A percentile compares a stretch with the other conserved stretches of the same genome.
Conservation (phyloP, 2,888 invertebrate species). For the Apodemia mormo region DNA sequence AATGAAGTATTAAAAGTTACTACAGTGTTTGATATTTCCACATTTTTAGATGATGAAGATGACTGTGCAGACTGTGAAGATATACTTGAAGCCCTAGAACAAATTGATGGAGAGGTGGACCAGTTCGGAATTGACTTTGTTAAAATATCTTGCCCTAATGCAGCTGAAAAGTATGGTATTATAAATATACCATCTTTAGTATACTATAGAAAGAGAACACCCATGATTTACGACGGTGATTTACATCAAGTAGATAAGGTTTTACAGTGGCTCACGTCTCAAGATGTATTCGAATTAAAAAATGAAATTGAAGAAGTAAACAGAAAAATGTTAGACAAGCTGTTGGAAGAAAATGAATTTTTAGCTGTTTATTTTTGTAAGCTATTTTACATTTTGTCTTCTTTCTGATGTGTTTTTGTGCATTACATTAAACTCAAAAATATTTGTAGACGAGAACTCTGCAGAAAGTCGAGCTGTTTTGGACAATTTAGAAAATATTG, state of each 20-base stretch:
- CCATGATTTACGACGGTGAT: conserved; percentile 94
- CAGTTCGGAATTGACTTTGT: conserved; percentile 97
- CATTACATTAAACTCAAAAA: conserved; percentile 29
- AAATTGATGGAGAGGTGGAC: conserved; percentile 97
- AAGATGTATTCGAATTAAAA: conserved; percentile 96
- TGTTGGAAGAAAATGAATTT: conserved; percentile 96
- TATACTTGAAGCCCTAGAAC: conserved; percentile 93
- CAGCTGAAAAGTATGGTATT: conserved; percentile 91
- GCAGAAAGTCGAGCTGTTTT: conserved; percentile 91
- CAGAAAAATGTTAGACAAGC: conserved; percentile 96
- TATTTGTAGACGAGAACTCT: conserved; percentile 87
- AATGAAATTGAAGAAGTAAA: conserved; percentile 99
- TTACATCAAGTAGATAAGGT: conserved; percentile 92
- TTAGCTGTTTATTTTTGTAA: conserved; percentile 97
- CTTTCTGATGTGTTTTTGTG: background rate
- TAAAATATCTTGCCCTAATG: conserved; percentile 91
- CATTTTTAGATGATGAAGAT: conserved; percentile 86
- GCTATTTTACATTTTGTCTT: conserved; percentile 51
- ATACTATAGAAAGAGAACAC: conserved; percentile 91
- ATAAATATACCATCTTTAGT: conserved; percentile 92
- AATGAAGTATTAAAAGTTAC: background rate
- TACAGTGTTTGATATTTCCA: background rate
- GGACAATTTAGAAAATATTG: conserved; percentile 94
- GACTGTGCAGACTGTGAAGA: conserved; percentile 96
- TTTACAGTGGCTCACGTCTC: conserved; percentile 94